phyloP scores from a whole-genome alignment of 2,888 invertebrate genomes.

The Heterodera filipjevi region DNA sequence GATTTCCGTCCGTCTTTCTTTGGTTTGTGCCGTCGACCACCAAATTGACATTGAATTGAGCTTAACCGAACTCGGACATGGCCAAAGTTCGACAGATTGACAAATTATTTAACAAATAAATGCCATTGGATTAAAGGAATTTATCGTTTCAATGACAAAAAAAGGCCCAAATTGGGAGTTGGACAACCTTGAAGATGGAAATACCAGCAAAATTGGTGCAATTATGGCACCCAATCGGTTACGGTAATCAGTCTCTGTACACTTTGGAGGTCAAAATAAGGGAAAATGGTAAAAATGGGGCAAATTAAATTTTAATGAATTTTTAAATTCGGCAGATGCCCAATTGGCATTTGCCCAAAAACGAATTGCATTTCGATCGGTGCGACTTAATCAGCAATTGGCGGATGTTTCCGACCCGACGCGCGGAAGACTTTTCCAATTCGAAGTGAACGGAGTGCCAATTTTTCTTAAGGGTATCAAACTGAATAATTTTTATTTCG shows the following conservation, averaged over 20 bases:
- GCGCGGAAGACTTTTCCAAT: slow-evolving; percentile 77
- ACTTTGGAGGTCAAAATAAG: slow-evolving; percentile 22
- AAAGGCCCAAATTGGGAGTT: slow-evolving; percentile 28
- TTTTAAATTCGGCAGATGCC: background rate
- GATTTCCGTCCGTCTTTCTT: background rate
- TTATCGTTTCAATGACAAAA: background rate
- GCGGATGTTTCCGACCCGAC: slow-evolving; percentile 42
- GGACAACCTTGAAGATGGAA: slow-evolving; percentile 20
- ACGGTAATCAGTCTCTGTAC: slow-evolving; percentile 81
- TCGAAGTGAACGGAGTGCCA: slow-evolving; percentile 81
- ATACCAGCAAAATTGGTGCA: slow-evolving; percentile 65
- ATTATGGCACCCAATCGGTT: slow-evolving; percentile 95
- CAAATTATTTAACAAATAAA: background rate
- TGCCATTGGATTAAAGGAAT: background rate
- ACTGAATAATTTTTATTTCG: slow-evolving; percentile 2
- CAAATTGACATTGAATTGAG: background rate
- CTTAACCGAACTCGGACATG: slow-evolving; percentile 2
- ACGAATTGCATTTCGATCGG: slow-evolving; percentile 81
- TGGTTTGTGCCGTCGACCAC: slow-evolving; percentile 11
- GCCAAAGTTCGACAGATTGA: too few species aligned
- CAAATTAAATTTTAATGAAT: background rate
- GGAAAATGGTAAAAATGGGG: slow-evolving; percentile 4
- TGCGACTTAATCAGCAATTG: slow-evolving; percentile 74
- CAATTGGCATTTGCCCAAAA: slow-evolving; percentile 21
- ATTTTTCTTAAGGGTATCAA: slow-evolving; percentile 83